These are phyloP conservation scores for Epinephelus coioides DNA, from an alignment of 2,797 vertebrate genomes.

Conservation along the genomic window DNA sequence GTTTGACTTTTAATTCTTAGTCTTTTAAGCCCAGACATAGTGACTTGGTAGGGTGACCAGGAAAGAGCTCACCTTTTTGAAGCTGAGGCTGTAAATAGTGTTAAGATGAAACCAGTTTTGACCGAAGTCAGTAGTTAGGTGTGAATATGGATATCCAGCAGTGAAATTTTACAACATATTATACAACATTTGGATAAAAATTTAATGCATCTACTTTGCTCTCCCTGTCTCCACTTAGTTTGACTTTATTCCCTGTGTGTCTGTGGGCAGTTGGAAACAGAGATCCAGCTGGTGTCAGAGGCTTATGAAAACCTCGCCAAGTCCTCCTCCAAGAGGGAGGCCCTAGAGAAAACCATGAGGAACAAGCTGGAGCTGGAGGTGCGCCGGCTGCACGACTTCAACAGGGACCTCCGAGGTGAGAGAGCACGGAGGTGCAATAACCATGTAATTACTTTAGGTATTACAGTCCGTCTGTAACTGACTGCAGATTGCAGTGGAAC, in stretches of 20 bases:
- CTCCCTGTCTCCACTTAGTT: background rate
- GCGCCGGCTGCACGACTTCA: conserved; percentile 97
- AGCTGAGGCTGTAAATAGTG: background rate
- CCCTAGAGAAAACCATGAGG: conserved; percentile 98
- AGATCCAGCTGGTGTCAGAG: conserved; percentile 97
- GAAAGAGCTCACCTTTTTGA: background rate
- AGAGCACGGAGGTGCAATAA: background rate
- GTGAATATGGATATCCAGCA: background rate
- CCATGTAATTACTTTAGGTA: too few species aligned
- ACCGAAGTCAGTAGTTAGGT: background rate
- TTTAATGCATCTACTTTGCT: background rate
- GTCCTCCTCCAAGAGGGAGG: conserved; percentile 95
- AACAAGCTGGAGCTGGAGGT: conserved; percentile 98
- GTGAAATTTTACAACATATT: background rate
- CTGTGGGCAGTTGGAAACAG: conserved; percentile 92
- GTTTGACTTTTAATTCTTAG: background rate
- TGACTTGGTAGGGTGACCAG: background rate
- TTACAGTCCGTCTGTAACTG: too few species aligned
- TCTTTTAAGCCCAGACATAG: background rate
- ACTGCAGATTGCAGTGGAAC: background rate
- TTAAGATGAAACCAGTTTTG: background rate
- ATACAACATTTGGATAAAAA: background rate
- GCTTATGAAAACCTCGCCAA: conserved; percentile 98
- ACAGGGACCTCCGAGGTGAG: conserved; percentile 97
- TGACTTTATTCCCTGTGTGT: conserved; percentile 3